Evolutionary conservation across 1,140 invertebrate species (phyloP), one percentile per base, ranked within the genome.

Genomic region (Diorhabda elongata): DNA sequence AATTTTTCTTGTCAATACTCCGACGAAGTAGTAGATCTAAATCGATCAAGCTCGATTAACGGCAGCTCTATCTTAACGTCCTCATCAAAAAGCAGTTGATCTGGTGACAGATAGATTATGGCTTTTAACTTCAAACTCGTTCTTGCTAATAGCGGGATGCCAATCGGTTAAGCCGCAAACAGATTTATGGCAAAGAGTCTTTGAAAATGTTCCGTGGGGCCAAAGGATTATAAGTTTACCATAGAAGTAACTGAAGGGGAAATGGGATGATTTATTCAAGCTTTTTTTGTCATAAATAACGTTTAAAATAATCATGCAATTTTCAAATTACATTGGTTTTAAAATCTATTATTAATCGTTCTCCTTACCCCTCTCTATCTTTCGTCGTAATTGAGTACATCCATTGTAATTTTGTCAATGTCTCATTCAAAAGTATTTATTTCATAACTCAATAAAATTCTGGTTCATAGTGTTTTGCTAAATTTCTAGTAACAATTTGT

Each of bases 21-120:
- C 3, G n/a, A 52, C 47, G 47, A 52, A 8, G n/a, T 52, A 6
- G 47, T 52, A 52, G 47, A 52, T 52, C 47, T 52, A 52, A 59
- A 59, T 59, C 58, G 58, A 59, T 59, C 58, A 59, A 26, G 11
- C 11, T 59, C 58, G 41, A 59, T 59, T 59, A 59, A 26, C 58
- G 58, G 47, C 47, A 8, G 47, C 47, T 26, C 26, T 52, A 52
- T 52, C 47, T 52, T 52, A 61, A 61, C 42, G 11, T 62, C 42
- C 64, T 65, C 64, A 65, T 65, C 64, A 65, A 58, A 65, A 65
- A 65, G 64, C 64, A 65, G 64, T 65, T 58, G 26, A 65, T 56
- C 41, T 56, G 64, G 41, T 65, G 64, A 65, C 64, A 56, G 64
- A 65, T 43, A 65, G 64, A 65, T 65, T 65, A 57, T 56, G 47